Conservation (phyloP, 2,113 vertebrate genomes). For the Quiscalus mexicanus region DNA sequence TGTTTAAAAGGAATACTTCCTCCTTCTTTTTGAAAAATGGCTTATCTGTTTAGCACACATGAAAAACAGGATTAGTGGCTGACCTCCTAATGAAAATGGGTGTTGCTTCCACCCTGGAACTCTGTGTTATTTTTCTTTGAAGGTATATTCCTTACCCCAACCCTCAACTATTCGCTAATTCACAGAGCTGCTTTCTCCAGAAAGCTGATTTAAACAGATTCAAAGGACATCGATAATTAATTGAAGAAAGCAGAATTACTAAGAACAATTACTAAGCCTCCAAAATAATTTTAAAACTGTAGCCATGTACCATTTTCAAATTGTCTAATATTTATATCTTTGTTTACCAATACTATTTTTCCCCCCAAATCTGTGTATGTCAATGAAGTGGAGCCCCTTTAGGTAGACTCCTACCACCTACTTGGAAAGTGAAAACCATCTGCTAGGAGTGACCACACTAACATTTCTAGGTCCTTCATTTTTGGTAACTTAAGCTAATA, state of each 20-base stretch:
- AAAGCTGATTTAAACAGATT: neutral
- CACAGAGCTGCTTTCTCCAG: neutral
- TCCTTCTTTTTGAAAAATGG: neutral
- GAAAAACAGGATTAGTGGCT: neutral
- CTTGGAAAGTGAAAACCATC: neutral
- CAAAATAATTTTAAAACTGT: neutral
- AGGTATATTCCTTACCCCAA: neutral
- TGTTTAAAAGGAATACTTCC: neutral
- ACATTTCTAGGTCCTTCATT: neutral
- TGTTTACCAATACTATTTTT: accelerated
- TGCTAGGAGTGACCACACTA: neutral
- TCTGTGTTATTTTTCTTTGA: neutral
- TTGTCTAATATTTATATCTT: neutral
- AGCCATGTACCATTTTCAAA: neutral
- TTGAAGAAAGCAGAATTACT: neutral
- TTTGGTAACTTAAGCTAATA: neutral
- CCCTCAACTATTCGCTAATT: neutral
- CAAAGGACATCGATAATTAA: neutral
- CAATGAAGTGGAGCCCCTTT: neutral
- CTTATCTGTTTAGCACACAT: neutral
- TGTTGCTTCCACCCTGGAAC: neutral
- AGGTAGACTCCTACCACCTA: neutral
- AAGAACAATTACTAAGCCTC: neutral
- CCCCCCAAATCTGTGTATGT: neutral
- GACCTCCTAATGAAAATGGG: neutral